Evolutionary conservation across 2,113 vertebrate genomes (phyloP).

Genomic region (Caloenas nicobarica): DNA sequence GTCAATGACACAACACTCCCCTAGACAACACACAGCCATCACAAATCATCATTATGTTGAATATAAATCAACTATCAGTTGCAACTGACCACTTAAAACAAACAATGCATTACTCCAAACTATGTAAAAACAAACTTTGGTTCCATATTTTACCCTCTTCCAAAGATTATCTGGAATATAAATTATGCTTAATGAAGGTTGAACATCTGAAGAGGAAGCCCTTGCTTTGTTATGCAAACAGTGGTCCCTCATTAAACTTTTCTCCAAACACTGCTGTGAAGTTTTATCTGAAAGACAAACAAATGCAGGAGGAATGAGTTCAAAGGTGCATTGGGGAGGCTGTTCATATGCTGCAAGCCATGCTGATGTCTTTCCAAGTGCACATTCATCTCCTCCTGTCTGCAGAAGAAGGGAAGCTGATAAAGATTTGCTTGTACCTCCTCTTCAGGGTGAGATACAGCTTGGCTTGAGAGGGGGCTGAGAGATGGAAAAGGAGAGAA

Average conservation of each 20-base stretch:
- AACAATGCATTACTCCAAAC: constrained; percentile 71
- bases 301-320: constrained; percentile 61
- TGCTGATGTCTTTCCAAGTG: constrained; percentile 11
- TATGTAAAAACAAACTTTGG: constrained; percentile 75
- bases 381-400: constrained; percentile 28
- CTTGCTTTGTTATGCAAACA: constrained; percentile 58
- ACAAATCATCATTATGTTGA: constrained; percentile 67
- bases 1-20: background rate
- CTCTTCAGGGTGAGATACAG: background rate
- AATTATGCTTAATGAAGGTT: constrained; percentile 57
- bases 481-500: background rate
- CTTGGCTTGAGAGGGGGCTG: background rate
- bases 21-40: constrained; percentile 36
- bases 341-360: background rate
- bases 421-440: background rate
- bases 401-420: background rate
- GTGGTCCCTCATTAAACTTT: constrained; percentile 58
- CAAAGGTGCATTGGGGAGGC: constrained; percentile 2
- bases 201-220: constrained; percentile 47
- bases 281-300: constrained; percentile 76
- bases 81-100: constrained; percentile 71
- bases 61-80: constrained; percentile 57
- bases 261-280: constrained; percentile 54
- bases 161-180: constrained; percentile 59
- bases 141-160: constrained; percentile 32